Conservation (phyloP, 2,113 vertebrate genomes). For the Narcine bancroftii region DNA sequence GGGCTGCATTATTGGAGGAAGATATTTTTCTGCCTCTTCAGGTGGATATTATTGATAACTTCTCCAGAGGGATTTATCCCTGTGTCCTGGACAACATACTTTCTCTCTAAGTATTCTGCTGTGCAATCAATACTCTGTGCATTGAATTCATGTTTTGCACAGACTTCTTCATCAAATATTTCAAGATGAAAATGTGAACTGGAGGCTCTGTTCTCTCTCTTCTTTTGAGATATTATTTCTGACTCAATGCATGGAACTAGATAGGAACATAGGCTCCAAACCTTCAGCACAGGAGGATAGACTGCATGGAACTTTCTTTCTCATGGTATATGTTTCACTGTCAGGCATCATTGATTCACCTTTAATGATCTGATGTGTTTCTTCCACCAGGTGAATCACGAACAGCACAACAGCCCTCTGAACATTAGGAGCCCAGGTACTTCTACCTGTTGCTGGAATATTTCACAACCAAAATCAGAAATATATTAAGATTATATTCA, state of each 20-base stretch:
- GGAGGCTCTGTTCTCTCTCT: neutral
- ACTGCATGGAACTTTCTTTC: neutral
- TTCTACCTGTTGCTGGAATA: neutral
- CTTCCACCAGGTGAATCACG: conserved; percentile 10
- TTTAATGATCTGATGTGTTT: conserved; percentile 15
- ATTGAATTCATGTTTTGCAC: neutral
- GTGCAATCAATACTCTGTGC: neutral
- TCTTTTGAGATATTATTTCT: neutral
- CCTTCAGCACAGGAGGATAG: neutral
- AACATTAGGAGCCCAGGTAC: neutral
- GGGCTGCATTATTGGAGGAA: neutral
- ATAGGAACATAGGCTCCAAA: neutral
- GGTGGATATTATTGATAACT: neutral
- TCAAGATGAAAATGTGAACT: neutral
- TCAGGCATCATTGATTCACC: neutral
- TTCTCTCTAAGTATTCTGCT: neutral
- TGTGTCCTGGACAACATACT: neutral
- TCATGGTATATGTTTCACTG: neutral
- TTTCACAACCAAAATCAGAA: neutral
- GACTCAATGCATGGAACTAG: neutral
- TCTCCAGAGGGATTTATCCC: neutral
- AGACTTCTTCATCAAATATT: neutral
- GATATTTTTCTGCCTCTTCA: neutral
- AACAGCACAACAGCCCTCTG: neutral
- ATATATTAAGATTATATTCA: neutral